phyloP scores from a whole-genome alignment of 2,113 vertebrate genomes.

The Eretmochelys imbricata region DNA sequence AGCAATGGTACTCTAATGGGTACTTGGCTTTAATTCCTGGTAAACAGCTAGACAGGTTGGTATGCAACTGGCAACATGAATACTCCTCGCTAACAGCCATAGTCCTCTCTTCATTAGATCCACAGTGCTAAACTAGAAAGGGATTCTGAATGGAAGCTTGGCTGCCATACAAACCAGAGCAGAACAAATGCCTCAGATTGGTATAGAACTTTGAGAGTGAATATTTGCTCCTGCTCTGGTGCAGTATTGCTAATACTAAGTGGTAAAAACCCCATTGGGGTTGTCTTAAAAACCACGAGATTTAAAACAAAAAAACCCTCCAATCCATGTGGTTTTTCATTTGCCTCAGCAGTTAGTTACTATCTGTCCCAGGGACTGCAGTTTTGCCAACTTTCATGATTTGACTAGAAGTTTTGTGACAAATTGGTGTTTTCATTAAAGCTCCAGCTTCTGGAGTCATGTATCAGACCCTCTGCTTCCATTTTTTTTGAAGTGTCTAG shows the following conservation, averaged over 20 bases:
- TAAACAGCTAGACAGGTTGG: not conserved
- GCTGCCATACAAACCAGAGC: not conserved
- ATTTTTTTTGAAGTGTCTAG: not conserved
- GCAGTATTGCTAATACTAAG: not conserved
- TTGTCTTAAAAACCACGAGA: not conserved
- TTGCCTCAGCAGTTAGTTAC: not conserved
- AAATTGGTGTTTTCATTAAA: conserved; percentile 3
- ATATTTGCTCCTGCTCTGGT: not conserved
- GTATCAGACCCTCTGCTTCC: not conserved
- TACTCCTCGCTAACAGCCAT: not conserved
- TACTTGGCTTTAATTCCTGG: not conserved
- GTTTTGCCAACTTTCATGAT: conserved; percentile 22
- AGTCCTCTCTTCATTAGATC: not conserved
- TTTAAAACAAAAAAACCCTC: not conserved
- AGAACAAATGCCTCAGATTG: not conserved
- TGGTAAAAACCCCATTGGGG: not conserved
- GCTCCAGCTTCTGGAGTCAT: not conserved
- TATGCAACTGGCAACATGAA: not conserved
- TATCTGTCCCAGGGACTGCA: conserved; percentile 26
- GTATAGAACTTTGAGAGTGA: not conserved
- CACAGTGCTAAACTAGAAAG: not conserved
- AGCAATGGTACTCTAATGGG: not conserved
- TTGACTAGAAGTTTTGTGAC: not conserved
- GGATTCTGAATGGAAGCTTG: not conserved
- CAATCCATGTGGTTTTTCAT: not conserved